Base-by-base conservation (phyloP, 2,797 vertebrate genomes). In the Argyrosomus regius region DNA sequence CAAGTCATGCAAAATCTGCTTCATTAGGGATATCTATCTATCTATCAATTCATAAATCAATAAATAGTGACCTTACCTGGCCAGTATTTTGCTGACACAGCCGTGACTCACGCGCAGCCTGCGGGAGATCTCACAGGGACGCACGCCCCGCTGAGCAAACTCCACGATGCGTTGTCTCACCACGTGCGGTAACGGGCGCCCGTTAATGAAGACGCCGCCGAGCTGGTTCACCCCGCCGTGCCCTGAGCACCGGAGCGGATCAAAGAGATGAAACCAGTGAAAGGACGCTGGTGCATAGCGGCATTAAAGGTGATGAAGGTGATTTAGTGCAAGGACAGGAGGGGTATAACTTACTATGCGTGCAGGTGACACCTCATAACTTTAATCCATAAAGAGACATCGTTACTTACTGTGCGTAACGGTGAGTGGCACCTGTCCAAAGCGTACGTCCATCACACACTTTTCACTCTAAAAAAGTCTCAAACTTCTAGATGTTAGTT, bases 51-150 rank as follows among this genome's bases (percentile, higher is more conserved):
- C 52, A 66, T 24, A 7, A 3, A 67, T 26, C 0, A 18, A n/a
- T 6, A 28, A 41, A 53, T 1, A 67, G 10, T 61, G 2, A 3
- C 3, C 31, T 96, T 95, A 98, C 97, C 97, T 97, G 95, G 95
- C 93, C 76, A 97, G 95, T 85, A 97, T 97, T 93, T 97, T 97
- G 96, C 97, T 97, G 95, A 97, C 97, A 75, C 97, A 98, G 91
- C 97, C 97, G 85, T 98, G 97, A 91, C 96, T 97, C 94, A 98
- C 97, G 48, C 97, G 96, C 87, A 98, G 83, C 39, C 79, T 72
- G 74, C 90, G 91, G 43, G 92, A 93, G 83, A 93, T 93, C 70
- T 93, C 90, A 92, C 94, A 97, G 61, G 97, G 96, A 72, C 97
- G 95, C 90, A 96, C 96, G 61, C 97, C 97, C 92, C 94, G 96